Evolutionary conservation across 1,140 invertebrate genomes (phyloP).

Genomic region (Eueides isabella): DNA sequence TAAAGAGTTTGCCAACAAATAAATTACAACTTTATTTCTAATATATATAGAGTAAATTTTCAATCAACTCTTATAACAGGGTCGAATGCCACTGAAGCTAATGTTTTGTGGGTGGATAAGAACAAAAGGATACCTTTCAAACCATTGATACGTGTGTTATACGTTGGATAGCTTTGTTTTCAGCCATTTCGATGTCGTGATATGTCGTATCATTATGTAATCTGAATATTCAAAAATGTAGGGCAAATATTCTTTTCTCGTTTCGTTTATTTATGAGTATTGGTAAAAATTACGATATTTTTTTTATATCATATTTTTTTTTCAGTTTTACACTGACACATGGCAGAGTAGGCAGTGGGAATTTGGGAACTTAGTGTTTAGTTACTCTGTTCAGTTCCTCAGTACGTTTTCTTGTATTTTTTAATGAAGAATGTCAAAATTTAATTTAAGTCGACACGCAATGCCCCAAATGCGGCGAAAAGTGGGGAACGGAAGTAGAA

Average conservation of each 20-base stretch:
- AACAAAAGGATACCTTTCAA: conserved; percentile 30
- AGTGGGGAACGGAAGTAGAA: no score
- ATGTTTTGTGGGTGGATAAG: conserved; percentile 28
- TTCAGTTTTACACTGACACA: no score
- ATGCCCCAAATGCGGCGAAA: no score
- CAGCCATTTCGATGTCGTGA: neutral
- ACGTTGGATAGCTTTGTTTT: conserved; percentile 15
- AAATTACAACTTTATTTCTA: neutral
- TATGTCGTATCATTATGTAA: neutral
- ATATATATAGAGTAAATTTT: conserved; percentile 4
- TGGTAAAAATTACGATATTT: neutral
- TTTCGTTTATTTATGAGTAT: neutral
- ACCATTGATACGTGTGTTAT: conserved; percentile 16
- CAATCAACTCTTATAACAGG: neutral
- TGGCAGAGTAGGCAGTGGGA: no score
- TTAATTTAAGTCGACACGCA: no score
- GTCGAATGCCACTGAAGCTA: conserved; percentile 13
- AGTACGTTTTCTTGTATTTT: no score
- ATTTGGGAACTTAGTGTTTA: no score
- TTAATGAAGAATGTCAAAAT: no score
- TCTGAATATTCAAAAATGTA: neutral
- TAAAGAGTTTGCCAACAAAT: neutral
- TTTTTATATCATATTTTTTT: neutral
- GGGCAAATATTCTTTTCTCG: neutral
- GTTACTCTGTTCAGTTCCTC: no score